phyloP scores from a whole-genome alignment of 2,888 invertebrate species.

The Lasioglossum zephyrum region DNA sequence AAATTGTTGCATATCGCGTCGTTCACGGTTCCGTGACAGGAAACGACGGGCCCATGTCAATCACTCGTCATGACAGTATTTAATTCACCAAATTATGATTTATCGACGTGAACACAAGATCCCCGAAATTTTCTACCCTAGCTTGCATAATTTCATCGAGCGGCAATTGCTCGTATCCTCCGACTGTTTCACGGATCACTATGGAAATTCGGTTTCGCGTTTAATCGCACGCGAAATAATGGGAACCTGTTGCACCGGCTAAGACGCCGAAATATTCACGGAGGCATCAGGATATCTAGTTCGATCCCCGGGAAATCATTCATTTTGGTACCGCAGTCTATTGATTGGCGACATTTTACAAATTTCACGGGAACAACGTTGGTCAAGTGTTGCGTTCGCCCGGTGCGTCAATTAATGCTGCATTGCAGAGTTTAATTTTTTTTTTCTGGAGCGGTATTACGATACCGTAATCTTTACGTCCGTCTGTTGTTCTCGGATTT shows the following conservation, averaged over 20 bases:
- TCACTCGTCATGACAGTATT: neutral
- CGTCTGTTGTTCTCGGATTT: neutral
- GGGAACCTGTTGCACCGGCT: neutral
- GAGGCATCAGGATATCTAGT: neutral
- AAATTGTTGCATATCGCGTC: neutral
- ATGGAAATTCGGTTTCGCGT: neutral
- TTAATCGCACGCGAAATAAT: neutral
- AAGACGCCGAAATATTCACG: neutral
- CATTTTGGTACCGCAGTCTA: neutral
- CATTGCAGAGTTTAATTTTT: neutral
- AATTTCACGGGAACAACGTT: neutral
- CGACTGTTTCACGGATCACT: neutral
- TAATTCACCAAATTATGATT: neutral
- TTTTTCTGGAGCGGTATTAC: neutral
- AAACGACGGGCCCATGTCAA: neutral
- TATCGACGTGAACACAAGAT: neutral
- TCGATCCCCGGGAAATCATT: neutral
- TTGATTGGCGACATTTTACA: neutral
- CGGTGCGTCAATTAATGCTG: neutral
- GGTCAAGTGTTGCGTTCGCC: neutral
- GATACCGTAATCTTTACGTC: neutral
- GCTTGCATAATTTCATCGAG: neutral
- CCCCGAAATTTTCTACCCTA: neutral
- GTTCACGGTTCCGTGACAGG: neutral
- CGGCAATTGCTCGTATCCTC: slow-evolving; percentile 1